A percentile compares a stretch with the other conserved stretches of the same genome.
Conservation (phyloP, 2,797 vertebrate species). For the Eulemur albifrons region DNA sequence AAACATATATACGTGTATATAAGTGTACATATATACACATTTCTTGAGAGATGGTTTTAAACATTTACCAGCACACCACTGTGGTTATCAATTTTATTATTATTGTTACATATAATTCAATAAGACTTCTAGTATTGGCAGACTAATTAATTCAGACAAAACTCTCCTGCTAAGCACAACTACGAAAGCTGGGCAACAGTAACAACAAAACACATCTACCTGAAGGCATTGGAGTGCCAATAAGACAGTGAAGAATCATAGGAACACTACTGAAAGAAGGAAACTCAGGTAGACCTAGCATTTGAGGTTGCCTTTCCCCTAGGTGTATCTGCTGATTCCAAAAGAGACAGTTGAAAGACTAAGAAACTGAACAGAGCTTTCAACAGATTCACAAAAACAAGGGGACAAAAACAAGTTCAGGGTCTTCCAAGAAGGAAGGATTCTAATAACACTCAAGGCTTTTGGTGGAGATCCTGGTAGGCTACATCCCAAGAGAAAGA, state of each 20-base stretch:
- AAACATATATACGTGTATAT: not conserved
- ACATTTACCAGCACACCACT: not conserved
- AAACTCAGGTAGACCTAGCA: not conserved
- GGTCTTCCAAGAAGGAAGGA: not conserved
- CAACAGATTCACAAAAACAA: not conserved
- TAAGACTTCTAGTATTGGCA: not conserved
- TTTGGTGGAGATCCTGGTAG: not conserved
- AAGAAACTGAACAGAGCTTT: not conserved
- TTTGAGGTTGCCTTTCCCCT: not conserved
- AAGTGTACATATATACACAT: not conserved
- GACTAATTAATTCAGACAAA: slow-evolving; percentile 27
- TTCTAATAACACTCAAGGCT: not conserved
- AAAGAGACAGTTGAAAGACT: not conserved
- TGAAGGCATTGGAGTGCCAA: not conserved
- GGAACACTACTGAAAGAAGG: not conserved
- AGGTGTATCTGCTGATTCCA: not conserved
- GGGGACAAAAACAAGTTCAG: not conserved
- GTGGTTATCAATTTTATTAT: not conserved
- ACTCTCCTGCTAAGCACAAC: not conserved
- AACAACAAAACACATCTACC: not conserved
- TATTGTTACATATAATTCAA: not conserved
- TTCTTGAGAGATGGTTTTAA: not conserved
- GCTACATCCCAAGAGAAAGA: not conserved
- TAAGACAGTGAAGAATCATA: not conserved
- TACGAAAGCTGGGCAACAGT: not conserved